These are phyloP conservation scores for Simalia tracyae DNA, from an alignment of 2,797 vertebrate species.

Conservation along the genomic window DNA sequence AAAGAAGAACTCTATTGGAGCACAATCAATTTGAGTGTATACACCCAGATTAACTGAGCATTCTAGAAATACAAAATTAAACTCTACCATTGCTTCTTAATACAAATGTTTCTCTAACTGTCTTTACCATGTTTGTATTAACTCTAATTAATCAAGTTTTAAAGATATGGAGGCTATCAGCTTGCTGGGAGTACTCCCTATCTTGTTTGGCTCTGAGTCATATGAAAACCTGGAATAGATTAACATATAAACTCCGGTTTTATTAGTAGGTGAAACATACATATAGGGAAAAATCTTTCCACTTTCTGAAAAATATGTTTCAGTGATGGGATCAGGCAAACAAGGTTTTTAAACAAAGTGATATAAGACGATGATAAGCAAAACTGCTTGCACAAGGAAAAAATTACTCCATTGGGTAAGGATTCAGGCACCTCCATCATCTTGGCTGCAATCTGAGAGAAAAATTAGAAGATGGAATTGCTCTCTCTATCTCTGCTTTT, in stretches of 20 bases:
- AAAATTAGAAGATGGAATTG: not conserved
- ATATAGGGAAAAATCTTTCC: conserved; percentile 42
- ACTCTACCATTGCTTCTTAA: conserved; percentile 8
- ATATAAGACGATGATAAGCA: not conserved
- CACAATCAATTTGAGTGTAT: conserved; percentile 23
- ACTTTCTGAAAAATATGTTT: conserved; percentile 12
- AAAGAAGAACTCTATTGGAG: not conserved
- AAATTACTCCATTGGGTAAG: not conserved
- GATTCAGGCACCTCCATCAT: not conserved
- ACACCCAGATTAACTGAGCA: not conserved
- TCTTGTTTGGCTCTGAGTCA: conserved; percentile 46
- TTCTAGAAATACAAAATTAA: conserved; percentile 24
- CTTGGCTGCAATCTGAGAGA: not conserved
- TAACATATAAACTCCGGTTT: conserved; percentile 50
- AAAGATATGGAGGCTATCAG: conserved; percentile 56
- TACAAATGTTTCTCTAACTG: conserved; percentile 44
- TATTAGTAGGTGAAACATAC: conserved; percentile 51
- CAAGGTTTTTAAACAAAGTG: not conserved
- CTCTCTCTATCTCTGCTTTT: not conserved
- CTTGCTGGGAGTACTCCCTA: conserved; percentile 59
- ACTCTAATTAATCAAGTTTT: conserved; percentile 53
- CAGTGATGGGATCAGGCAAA: not conserved
- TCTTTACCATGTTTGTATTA: conserved; percentile 27
- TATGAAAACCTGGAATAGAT: conserved; percentile 48
- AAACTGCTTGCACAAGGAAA: not conserved